Conservation (phyloP, 2,113 vertebrate genomes). For the Tricholaema leucomelas region DNA sequence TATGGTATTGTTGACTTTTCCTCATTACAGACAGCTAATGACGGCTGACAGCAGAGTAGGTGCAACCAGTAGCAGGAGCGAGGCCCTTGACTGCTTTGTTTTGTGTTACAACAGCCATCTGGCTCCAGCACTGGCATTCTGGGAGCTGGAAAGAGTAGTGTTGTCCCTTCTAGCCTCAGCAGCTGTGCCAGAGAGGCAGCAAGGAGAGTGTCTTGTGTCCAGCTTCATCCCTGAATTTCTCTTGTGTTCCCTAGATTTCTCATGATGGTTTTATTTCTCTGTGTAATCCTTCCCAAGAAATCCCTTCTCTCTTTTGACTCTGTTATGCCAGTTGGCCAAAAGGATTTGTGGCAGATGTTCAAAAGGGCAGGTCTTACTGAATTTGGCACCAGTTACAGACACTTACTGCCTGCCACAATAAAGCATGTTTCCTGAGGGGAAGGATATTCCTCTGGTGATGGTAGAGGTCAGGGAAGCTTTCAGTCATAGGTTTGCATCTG, state of each 20-base stretch:
- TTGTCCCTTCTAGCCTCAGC: background rate
- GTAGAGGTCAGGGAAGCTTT: background rate
- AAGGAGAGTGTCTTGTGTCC: background rate
- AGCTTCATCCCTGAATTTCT: background rate
- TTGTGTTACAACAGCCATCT: background rate
- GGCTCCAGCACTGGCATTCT: background rate
- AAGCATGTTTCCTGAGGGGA: background rate
- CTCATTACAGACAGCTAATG: background rate
- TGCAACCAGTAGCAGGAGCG: accelerated
- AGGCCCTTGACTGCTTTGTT: background rate
- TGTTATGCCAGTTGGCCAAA: background rate
- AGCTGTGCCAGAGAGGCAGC: background rate
- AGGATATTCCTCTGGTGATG: background rate
- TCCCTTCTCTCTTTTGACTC: background rate
- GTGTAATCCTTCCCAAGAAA: background rate
- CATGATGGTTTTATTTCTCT: background rate
- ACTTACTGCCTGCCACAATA: background rate
- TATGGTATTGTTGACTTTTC: background rate
- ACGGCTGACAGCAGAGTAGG: background rate
- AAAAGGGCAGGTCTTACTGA: background rate
- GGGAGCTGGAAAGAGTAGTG: background rate
- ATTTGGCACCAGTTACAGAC: constrained; percentile 2
- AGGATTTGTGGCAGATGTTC: background rate
- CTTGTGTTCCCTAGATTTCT: background rate
- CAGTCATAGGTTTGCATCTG: background rate